Evolutionary conservation across 2,797 vertebrate genomes (phyloP).

Genomic region (Schizopygopsis malacanthus): DNA sequence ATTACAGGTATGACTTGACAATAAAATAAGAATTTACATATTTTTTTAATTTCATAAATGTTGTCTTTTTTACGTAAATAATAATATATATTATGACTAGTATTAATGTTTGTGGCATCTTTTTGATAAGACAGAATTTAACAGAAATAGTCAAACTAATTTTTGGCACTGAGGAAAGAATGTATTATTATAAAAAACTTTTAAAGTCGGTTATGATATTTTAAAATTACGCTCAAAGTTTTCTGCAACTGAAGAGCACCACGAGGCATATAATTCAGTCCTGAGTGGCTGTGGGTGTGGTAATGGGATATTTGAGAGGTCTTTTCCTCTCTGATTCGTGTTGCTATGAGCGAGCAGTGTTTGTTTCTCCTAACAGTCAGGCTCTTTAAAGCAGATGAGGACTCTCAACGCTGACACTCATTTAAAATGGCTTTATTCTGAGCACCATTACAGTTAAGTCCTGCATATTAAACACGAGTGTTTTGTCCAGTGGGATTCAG

Average conservation of each 20-base stretch:
- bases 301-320: constrained; percentile 43
- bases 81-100: not conserved
- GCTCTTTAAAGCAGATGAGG: constrained; percentile 9
- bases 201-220: not conserved
- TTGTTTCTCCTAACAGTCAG: constrained; percentile 36
- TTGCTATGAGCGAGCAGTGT: constrained; percentile 44
- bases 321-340: constrained; percentile 54
- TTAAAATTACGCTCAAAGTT: not conserved
- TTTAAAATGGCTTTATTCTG: constrained; percentile 44
- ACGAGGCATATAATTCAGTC: constrained; percentile 13
- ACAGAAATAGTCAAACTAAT: not conserved
- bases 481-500: constrained; percentile 9
- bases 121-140: not conserved
- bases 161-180: not conserved
- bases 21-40: too few species aligned
- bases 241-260: not conserved
- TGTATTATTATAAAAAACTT: not conserved
- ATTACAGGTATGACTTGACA: too few species aligned
- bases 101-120: not conserved
- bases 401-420: constrained; percentile 13
- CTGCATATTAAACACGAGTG: constrained; percentile 1
- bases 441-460: constrained; percentile 1
- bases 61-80: not conserved
- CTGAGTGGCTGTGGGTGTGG: constrained; percentile 50
- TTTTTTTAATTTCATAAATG: not conserved